Evolutionary conservation across 2,113 vertebrate species (phyloP), one percentile per base, ranked within the genome.

Genomic region (Reinhardtius hippoglossoides): DNA sequence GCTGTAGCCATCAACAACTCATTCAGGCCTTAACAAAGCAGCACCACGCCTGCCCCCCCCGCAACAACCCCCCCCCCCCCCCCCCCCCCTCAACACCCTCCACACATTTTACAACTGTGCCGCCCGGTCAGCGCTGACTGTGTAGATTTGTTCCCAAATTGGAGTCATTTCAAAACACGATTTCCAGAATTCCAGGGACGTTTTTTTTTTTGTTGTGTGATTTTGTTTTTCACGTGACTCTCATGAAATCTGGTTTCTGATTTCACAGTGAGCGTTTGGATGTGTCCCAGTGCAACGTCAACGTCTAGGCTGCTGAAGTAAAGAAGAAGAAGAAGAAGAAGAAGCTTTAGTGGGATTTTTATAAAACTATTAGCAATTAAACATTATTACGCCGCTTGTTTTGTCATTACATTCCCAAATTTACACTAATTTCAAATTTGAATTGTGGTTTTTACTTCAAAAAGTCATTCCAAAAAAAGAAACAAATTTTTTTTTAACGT

Each of bases 1-100:
- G 91, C 90, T 90, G 90, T 84, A 87, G 82, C 89, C 89, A 90
- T 92, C 92, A 91, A 90, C 87, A 87, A 90, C 90, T 93, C 90
- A 91, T 92, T 91, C 90, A 92, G 89, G 82, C 89, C 82, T 92
- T 90, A 92, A 92, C 91, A 92, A 92, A 92, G 91, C 87, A 82
- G 83, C 77, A 71, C 84, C 87, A 88, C 88, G 82, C 88, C 87
- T 68, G 46, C 83, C 65, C 20, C 71, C 65, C 21, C 71, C 37
- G 26, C 0, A 27, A 27, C 26, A 27, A 31, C 23, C 70, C 52
- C 24, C 24, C 1, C 23, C 23, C 23, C 23, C 55, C 58, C 40
- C 23, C 82, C 42, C 9, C 21, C 71, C 16, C 73, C n/a, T 69
- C 21, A 27, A 56, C 55, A 14, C 82, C 66, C 67, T n/a, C 67